Evolutionary conservation across 2,888 invertebrate genomes (phyloP), one percentile per base, ranked within the genome.

Genomic region (Ichneumoninae sp.): DNA sequence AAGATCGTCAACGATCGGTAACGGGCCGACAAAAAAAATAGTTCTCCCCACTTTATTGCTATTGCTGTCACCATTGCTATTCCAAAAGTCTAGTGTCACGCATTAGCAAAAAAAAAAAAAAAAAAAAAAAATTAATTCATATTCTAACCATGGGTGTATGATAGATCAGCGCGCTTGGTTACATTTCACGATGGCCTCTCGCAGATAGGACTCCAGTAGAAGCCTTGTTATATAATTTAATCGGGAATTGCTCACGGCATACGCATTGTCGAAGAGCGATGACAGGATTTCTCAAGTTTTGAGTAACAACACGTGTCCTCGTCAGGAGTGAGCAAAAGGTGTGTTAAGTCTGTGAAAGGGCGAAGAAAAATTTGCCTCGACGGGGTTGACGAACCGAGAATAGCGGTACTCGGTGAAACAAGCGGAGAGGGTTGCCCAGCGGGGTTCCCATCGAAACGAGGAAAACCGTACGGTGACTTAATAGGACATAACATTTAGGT

Each of bases 401-500:
- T 47, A 83, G 57, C 65, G 65, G 70, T 22, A 36, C 47, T 44
- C 50, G 50, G 1, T 50, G 44, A 40, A 47, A 36, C 47, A 40
- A 33, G 44, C 36, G 36, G 54, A 66, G 47, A 44, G 40, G 63
- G 19, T 50, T 19, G 63, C 65, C 33, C 33, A 36, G 44, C 60
- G 40, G 66, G 75, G 80, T 81, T 83, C 83, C 83, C 81, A 83
- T 57, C 66, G 80, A 83, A 83, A 79, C 54, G 68, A 73, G 71
- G 83, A 86, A 86, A 86, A 86, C 71, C 77, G 65, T 79, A 82
- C 84, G 65, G 83, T 81, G 86, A 86, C 86, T 83, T 81, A 86
- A 87, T 86, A 77, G 86, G 81, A 87, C 81, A 81, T 69, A 81
- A 86, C 86, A 87, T 87, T 86, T 84, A 78, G 70, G 71, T 69